phyloP scores from a whole-genome alignment of 2,113 vertebrate species.

The Patagioenas fasciata region DNA sequence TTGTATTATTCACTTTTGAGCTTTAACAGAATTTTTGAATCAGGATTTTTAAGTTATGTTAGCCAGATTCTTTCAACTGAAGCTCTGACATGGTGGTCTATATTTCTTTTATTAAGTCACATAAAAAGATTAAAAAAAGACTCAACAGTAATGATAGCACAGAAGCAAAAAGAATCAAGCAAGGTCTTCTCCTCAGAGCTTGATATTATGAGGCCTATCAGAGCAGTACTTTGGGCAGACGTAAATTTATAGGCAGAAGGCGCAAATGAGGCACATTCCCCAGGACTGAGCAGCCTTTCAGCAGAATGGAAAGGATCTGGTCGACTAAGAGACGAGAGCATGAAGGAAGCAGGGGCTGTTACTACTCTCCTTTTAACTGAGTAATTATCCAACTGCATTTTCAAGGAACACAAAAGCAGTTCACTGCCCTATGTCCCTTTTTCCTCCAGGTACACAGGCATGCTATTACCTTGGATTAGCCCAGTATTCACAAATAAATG shows the following conservation, averaged over 20 bases:
- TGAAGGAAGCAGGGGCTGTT: background rate
- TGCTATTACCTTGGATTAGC: background rate
- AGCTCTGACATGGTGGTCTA: background rate
- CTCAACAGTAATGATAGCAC: background rate
- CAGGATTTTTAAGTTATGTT: background rate
- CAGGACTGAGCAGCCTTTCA: background rate
- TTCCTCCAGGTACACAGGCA: rapidly evolving
- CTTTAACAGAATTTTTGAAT: background rate
- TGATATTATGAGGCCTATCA: background rate
- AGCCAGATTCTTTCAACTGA: background rate
- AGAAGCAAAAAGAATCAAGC: background rate
- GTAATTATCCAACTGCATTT: background rate
- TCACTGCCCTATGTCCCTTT: background rate
- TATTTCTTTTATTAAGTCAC: background rate
- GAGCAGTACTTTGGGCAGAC: background rate
- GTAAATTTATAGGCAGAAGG: background rate
- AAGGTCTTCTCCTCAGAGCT: background rate
- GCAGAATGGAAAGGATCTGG: background rate
- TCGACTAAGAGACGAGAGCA: background rate
- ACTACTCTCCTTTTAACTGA: background rate
- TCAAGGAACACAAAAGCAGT: background rate
- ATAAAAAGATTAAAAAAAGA: background rate
- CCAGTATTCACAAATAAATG: background rate
- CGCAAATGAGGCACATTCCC: background rate
- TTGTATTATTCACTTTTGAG: background rate